Base-by-base conservation (phyloP, 2,113 vertebrate genomes). In the Merops nubicus region DNA sequence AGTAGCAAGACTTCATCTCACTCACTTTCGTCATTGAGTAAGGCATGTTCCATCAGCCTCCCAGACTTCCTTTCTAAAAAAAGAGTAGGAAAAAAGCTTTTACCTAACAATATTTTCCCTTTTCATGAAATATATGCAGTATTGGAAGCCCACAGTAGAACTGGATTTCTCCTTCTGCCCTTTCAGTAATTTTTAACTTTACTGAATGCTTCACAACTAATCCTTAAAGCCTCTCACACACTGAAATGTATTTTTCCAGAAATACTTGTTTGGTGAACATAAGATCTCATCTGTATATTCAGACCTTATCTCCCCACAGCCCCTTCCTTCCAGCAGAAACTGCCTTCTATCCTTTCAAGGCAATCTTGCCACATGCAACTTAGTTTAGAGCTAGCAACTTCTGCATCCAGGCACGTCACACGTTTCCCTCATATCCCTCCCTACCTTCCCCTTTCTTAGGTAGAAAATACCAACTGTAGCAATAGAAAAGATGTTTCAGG, bases 11-110 rank as follows among this genome's bases (percentile, higher is more conserved):
- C 31, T 74, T 78, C 38, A n/a, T 75, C 76, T 34, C 21, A 98
- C 99, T 99, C 98, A 99, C 99, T 98, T 98, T 99, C 99, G 0
- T 99, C 99, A 96, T 98, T 99, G 97, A 99, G 99, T 98, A 99
- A 98, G 69, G 99, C 99, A 85, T 99, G 99, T 96, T 99, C 99
- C 99, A 99, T 99, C 92, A 99, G 98, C 67, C 96, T 98, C 91
- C 97, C 98, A 47, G 97, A 98, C 88, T 92, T 97, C 98, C 91
- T 98, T 94, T 98, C 98, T 98, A 96, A 97, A 96, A 96, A 98
- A 96, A 84, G 12, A 92, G 33, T 6, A 97, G 60, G 76, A 88
- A 94, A 75, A 43, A 84, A 89, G 72, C 89, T 93, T 79, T 94
- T 14, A 91, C 22, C n/a, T 26, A 53, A 43, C 7, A 76, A 11